These are phyloP conservation scores for Stegodyphus dumicola DNA, from an alignment of 1,140 invertebrate species.

Conservation along the genomic window DNA sequence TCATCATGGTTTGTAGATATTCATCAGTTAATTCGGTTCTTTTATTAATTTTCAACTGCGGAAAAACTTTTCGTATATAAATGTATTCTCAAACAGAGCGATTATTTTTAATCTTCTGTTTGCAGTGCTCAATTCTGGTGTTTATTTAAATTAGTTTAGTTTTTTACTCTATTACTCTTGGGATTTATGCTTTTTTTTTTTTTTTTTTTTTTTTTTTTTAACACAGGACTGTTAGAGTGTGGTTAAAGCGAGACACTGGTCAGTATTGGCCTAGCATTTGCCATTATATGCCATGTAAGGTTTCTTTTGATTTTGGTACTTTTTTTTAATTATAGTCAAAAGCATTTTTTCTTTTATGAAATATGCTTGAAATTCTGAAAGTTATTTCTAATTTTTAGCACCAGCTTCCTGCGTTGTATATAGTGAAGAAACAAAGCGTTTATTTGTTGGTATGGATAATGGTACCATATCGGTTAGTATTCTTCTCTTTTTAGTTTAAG, in stretches of 20 bases:
- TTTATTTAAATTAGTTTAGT: too few species aligned
- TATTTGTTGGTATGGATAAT: conserved; percentile 97
- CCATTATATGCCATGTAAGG: conserved; percentile 85
- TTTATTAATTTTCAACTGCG: too few species aligned
- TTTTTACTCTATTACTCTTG: too few species aligned
- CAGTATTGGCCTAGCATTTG: conserved; percentile 99
- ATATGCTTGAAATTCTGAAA: background rate
- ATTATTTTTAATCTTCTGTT: too few species aligned
- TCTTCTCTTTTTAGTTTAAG: background rate
- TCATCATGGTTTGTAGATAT: too few species aligned
- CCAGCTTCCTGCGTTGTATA: conserved; percentile 84
- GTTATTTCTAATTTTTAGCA: conserved; percentile 63
- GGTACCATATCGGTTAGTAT: conserved; percentile 81
- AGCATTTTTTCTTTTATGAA: background rate
- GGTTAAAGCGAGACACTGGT: conserved; percentile 97
- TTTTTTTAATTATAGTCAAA: background rate
- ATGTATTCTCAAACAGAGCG: too few species aligned
- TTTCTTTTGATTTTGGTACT: background rate
- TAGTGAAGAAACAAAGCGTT: conserved; percentile 81
- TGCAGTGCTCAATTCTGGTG: too few species aligned
- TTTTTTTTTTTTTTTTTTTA: background rate
- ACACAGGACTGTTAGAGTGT: conserved; percentile 92
- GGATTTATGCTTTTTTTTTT: background rate
- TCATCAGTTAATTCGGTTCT: too few species aligned
- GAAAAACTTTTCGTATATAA: too few species aligned